Base-by-base conservation (phyloP, 2,888 invertebrate genomes). In the Norana najaformis region DNA sequence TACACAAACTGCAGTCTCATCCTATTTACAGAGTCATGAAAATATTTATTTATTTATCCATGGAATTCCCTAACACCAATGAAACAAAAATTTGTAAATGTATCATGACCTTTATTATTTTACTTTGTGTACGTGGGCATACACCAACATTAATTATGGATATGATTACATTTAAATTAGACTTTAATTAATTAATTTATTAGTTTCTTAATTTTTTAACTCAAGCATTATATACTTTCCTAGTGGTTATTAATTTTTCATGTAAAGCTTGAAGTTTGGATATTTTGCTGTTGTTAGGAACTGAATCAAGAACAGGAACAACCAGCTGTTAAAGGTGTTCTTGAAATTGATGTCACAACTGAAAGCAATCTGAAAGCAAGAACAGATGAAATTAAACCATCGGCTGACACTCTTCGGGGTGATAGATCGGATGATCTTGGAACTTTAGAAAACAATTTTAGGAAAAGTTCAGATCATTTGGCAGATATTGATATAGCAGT, bases 401-500 rank as follows among this genome's bases (percentile, higher is more conserved):
- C 69, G 13, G 30, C 69, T 69, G n/a, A 69, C n/a, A n/a, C 30
- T 69, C n/a, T 69, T 13, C n/a, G n/a, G n/a, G n/a, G 69, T 69
- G 69, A 69, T 69, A 69, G n/a, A n/a, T n/a, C 69, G n/a, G 69
- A 69, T 69, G 69, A 69, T 69, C n/a, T 30, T 69, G 69, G 69
- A 69, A n/a, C 69, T n/a, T 30, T 69, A 13, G 69, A 69, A 8
- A 69, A 69, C 69, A 69, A 69, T 69, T 69, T 69, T 69, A 69
- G 69, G 69, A 30, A 69, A 69, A 69, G 69, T 69, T n/a, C n/a
- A 8, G 69, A 69, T 69, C 69, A n/a, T n/a, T n/a, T 69, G 69
- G 69, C 69, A 69, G 30, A 69, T n/a, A n/a, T 69, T n/a, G 69
- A 69, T 69, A 6, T 47, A 8, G 47, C 20, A 47, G 47, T 23